Base-by-base conservation (phyloP, 1,140 invertebrate genomes). In the Myzus persicae region DNA sequence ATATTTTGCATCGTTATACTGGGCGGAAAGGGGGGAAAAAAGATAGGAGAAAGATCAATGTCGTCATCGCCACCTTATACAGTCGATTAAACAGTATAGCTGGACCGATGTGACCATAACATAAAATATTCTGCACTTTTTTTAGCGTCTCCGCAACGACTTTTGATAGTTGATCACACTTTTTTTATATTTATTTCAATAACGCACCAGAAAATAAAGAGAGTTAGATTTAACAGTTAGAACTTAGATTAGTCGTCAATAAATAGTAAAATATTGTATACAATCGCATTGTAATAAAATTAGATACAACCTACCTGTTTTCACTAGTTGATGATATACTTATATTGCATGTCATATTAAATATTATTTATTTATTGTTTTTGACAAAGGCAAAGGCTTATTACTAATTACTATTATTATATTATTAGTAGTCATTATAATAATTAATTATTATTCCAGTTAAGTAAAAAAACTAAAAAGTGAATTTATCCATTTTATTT, bases 31-130 rank as follows among this genome's bases (percentile, higher is more conserved):
- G 18, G 40, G 59, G 59, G 14, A 44, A 91, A 91, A 91, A 91
- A 91, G 90, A 91, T 91, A 91, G 24, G 31, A 81, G 14, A 91
- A 81, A 91, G 26, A 81, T 81, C 90, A 81, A 91, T 76, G 59
- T 91, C 90, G 90, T 76, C 90, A 91, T 81, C 59, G 31, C 31
- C 54, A 44, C 38, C 40, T 91, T 81, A 81, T 81, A 91, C 90
- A 81, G 54, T 91, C 90, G 90, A 91, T 91, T 91, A 81, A 91
- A 91, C 90, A 81, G 81, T 91, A 76, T 44, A 67, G 40, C 90
- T n/a, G 90, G 59, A 81, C 90, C 59, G 38, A 76, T 44, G 90
- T 91, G 90, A 44, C 59, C 90, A 46, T 81, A 67, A 67, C 59
- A 67, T 67, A 67, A n/a, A 67, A 67, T 67, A 67, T 67, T 67